Evolutionary conservation across 2,888 invertebrate genomes (phyloP), one percentile per base, ranked within the genome.

Genomic region (Galeruca laticollis): DNA sequence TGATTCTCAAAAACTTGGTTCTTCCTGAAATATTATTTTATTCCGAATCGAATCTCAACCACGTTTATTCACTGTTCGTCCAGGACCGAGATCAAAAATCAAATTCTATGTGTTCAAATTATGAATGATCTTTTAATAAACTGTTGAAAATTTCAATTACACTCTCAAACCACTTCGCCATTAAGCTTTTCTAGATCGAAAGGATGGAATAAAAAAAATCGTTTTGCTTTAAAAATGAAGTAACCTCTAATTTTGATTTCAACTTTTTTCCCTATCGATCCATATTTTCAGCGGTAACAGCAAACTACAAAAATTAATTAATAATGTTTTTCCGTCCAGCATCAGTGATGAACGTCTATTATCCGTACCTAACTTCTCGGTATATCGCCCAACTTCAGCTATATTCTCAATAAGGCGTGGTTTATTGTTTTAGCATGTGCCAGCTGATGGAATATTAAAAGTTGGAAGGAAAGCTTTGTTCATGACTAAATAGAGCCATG

Each of bases 341-440:
- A 37, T 62, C 37, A n/a, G 57, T 67, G 69, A 67, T 56, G 70
- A 70, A 72, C 71, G 73, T 73, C 72, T 73, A 73, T 73, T 73
- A 71, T 68, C 70, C 70, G 49, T 56, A 60, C 47, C 65, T 60
- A 70, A 73, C 63, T 73, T 70, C 66, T 73, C 67, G 61, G 63
- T 67, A 71, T 71, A 71, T 64, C 70, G 74, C 68, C 71, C 59
- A 75, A 75, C 73, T 73, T 75, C 62, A 62, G 71, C 73, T 62
- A 72, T 73, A 75, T 73, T 69, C 62, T 69, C 71, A 71, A 73
- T 70, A 74, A 69, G 75, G 72, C 63, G 66, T 69, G 63, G 72
- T 75, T 75, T 75, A 75, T 73, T 75, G 70, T 72, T 70, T 74
- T 62, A 69, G 72, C 74, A 69, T 72, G 68, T 72, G 74, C 74